Conservation (phyloP, 2,113 vertebrate genomes). For the Collichthys lucidus region DNA sequence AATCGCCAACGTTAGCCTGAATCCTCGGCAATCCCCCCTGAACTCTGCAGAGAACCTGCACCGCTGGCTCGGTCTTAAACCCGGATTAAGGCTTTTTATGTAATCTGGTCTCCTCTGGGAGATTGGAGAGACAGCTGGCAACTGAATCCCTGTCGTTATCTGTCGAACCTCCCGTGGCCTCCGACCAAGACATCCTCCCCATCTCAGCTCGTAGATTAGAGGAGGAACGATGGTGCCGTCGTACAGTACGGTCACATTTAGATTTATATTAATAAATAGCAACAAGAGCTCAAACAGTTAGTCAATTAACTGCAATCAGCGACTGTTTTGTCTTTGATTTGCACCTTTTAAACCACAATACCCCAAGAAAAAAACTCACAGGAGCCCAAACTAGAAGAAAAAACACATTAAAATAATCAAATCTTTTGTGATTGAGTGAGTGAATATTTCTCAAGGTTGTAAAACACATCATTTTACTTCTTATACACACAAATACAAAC, state of each 20-base stretch:
- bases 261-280: not conserved
- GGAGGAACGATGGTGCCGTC: not conserved
- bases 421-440: not conserved
- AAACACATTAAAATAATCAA: not conserved
- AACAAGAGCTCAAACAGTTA: not conserved
- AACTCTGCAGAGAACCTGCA: slow-evolving; percentile 63
- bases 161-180: slow-evolving; percentile 66
- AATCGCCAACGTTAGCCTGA: slow-evolving; percentile 9
- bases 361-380: too few relatives aligned
- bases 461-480: not conserved
- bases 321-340: not conserved
- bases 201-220: slow-evolving; percentile 60
- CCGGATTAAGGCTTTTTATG: slow-evolving; percentile 81
- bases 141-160: slow-evolving; percentile 76
- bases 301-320: not conserved
- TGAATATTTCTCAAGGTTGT: not conserved
- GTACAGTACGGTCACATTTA: too few relatives aligned
- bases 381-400: not conserved
- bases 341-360: too few relatives aligned
- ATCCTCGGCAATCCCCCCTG: slow-evolving; percentile 21
- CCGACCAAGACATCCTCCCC: slow-evolving; percentile 26
- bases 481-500: not conserved
- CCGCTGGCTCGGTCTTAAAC: slow-evolving; percentile 78
- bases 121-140: slow-evolving; percentile 84
- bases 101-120: slow-evolving; percentile 82